Base-by-base conservation (phyloP, 2,113 vertebrate species). In the Alligator mississippiensis region DNA sequence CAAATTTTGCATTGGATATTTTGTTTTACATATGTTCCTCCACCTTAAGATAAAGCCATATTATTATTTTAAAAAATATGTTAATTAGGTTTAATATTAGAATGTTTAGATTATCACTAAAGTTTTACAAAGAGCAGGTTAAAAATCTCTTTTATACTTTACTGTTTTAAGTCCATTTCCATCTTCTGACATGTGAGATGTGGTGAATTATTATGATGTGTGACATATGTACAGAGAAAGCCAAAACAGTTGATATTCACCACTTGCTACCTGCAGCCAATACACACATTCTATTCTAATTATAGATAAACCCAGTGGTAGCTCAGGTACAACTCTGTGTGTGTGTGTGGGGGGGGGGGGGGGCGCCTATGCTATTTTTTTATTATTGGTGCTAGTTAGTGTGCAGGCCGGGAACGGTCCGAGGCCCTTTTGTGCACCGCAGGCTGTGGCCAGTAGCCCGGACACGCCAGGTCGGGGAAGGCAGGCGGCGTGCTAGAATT, bases 211-310 rank as follows among this genome's bases (percentile, higher is more conserved):
- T 64, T 84, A 9, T 22, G 58, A 84, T 84, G 9, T 3, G 34
- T 38, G 84, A 57, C 0, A 0, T 62, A 58, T 38, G 24, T 19
- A 47, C 17, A 14, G 5, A 72, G 34, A 47, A 72, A 72, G 19
- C 34, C 21, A 38, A 72, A 38, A 22, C 38, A 62, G 15, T 22
- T 6, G n/a, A 75, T 54, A 72, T 85, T 88, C 91, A 82, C 3
- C 5, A 14, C 7, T 72, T 62, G 2, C 61, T 80, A 83, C 38
- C 47, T 47, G 16, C 34, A 87, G 21, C 16, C 11, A 85, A 30
- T 54, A 72, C 8, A 72, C 8, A 4, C 38, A 19, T 47, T 18
- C 75, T 94, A 59, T 58, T 30, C 11, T 60, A 85, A 38, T 4
- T 74, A 34, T 77, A 66, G 66, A 1, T n/a, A 62, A 30, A 2